Conservation (phyloP, 2,797 vertebrate species). For the Lates japonicus region DNA sequence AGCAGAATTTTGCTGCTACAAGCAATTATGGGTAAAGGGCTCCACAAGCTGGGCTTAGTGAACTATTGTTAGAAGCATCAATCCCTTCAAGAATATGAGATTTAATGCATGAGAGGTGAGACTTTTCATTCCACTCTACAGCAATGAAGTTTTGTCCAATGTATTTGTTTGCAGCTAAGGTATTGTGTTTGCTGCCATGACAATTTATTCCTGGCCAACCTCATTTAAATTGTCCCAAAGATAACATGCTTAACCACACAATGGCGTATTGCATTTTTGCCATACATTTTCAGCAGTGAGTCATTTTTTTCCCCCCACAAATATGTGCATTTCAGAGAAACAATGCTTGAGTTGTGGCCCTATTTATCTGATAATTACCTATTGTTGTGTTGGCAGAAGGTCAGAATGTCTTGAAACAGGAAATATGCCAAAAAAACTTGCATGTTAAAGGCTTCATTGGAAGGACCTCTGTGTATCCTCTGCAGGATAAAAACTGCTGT, state of each 20-base stretch:
- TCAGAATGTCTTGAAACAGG: constrained; percentile 16
- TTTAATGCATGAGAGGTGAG: constrained; percentile 79
- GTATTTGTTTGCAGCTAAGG: constrained; percentile 70
- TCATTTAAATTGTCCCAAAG: constrained; percentile 71
- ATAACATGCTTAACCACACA: constrained; percentile 65
- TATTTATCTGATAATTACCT: constrained; percentile 38
- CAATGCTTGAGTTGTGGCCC: constrained; percentile 23
- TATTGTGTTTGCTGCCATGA: constrained; percentile 68
- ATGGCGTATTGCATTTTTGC: constrained; percentile 46
- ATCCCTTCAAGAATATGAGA: constrained; percentile 78
- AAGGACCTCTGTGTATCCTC: constrained; percentile 1
- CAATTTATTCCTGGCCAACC: constrained; percentile 68
- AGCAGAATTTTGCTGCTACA: constrained; percentile 72
- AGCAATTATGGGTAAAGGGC: constrained; percentile 79
- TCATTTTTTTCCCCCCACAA: constrained; percentile 3
- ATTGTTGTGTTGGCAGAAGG: constrained; percentile 8
- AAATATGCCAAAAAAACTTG: neutral
- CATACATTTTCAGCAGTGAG: constrained; percentile 40
- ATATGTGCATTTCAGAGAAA: constrained; percentile 52
- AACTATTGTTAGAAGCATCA: constrained; percentile 80
- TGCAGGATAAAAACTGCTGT: constrained; percentile 17
- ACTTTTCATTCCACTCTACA: constrained; percentile 73
- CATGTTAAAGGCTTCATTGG: neutral
- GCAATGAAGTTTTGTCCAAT: constrained; percentile 66
- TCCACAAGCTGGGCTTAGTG: constrained; percentile 71